A percentile compares a stretch with the other conserved stretches of the same genome.
Evolutionary conservation across 2,888 invertebrate genomes (phyloP).

Genomic region (Sympetrum striolatum): DNA sequence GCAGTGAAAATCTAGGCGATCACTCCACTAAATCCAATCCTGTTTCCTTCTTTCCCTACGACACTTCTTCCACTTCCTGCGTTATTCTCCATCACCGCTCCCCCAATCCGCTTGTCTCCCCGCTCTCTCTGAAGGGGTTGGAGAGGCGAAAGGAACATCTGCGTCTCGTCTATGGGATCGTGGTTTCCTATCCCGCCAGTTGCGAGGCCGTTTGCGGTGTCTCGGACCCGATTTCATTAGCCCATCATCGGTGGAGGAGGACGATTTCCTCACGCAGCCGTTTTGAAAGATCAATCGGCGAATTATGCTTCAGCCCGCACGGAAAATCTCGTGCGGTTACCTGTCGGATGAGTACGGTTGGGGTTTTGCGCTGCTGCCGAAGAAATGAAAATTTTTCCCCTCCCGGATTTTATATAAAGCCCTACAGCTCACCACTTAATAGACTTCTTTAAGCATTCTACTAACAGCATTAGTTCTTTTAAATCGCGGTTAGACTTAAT

Average conservation of each 20-base stretch:
- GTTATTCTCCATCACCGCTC: background rate
- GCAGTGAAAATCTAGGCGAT: constrained; percentile 28
- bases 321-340: background rate
- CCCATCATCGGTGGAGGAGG: background rate
- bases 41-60: background rate
- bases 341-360: too few species aligned
- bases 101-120: background rate
- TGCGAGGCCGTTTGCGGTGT: background rate
- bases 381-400: too few species aligned
- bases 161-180: background rate
- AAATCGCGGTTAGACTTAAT: too few species aligned
- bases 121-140: background rate
- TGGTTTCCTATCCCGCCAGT: constrained; percentile 37
- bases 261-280: background rate
- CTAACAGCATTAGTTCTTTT: too few species aligned
- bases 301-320: background rate
- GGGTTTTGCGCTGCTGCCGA: too few species aligned
- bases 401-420: too few species aligned
- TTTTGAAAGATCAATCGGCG: background rate
- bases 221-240: background rate
- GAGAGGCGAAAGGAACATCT: constrained; percentile 15
- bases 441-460: too few species aligned
- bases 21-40: background rate
- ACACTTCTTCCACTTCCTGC: background rate
- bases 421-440: too few species aligned